Base-by-base conservation (phyloP, 1,140 invertebrate species). In the Euura saliciscinereae region DNA sequence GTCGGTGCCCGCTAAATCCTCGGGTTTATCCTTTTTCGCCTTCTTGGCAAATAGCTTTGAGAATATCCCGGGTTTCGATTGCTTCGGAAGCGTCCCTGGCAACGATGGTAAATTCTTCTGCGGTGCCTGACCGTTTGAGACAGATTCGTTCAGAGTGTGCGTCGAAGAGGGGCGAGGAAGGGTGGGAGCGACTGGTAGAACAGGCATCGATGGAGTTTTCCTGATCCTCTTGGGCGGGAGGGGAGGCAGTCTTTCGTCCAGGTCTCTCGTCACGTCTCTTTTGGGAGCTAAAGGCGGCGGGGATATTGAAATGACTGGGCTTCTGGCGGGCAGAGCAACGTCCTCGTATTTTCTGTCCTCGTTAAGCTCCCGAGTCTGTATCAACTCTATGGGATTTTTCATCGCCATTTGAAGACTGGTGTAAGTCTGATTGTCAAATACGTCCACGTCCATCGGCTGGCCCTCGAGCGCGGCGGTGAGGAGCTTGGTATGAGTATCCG, bases 341-440 rank as follows among this genome's bases (percentile, higher is more conserved):
- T 91, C 90, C 45, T 91, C 90, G 73, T 92, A 91, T 46, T 88
- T 88, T 72, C 88, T 86, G 2, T 88, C 85, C 28, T 81, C 79
- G 3, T 84, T 81, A n/a, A 78, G 44, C n/a, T 82, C 79, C 3
- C 83, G 80, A 11, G 77, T 45, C 80, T 90, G 87, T 69, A 87
- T 78, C 44, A 94, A 90, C 6, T 90, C 79, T 1, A 95, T 82
- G 0, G 94, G 94, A 86, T 96, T 95, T 85, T 94, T 95, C 89
- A 96, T 96, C 0, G 95, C 95, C 80, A 95, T 89, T 81, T 96
- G 94, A 65, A 96, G 84, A 80, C 94, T 96, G 0, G 93, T 93
- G 74, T 96, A 96, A 0, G 93, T 94, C 69, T 92, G 91, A 70
- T 91, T 90, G 78, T 95, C 94, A 76, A 92, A 91, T 74, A 94